Evolutionary conservation across 2,888 invertebrate genomes (phyloP), one percentile per base, ranked within the genome.

Genomic region (Fissipunctia ypsillon): DNA sequence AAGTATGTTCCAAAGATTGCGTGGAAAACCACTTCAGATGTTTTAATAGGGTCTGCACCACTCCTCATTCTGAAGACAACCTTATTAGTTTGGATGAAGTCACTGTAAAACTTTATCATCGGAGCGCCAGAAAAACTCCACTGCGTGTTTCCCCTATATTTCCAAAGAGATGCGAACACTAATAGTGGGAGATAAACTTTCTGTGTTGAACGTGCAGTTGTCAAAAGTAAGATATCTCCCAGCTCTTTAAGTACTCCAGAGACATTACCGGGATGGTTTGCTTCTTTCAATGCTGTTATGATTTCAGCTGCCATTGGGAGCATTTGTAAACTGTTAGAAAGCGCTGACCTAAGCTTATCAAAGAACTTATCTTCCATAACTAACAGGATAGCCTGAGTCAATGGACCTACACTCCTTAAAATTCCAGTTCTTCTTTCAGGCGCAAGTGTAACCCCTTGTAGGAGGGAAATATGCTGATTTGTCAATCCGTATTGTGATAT

Each of bases 311-410:
- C 35, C 87, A 88, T 88, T 19, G 87, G 86, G 0, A 89, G n/a
- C 88, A 89, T 88, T 45, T 87, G 85, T 0, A 87, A 45, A 22
- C 87, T 86, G 19, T 86, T n/a, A n/a, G n/a, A n/a, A n/a, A n/a
- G n/a, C n/a, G n/a, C n/a, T n/a, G n/a, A n/a, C n/a, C n/a, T n/a
- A n/a, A n/a, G n/a, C n/a, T 60, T 4, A 0, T 5, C 1, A 89
- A 12, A 48, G 84, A 81, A 9, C 63, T 79, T 84, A 22, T 84
- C 78, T 35, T 85, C 85, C 80, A 85, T 81, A 0, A 83, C 56
- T 9, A 84, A n/a, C 0, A 86, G 14, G 1, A 87, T 61, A 0
- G 84, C 81, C 59, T 85, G 84, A 10, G 86, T 64, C 0, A 86
- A 28, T 19, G 83, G 82, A 0, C 85, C 86, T 60, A 83, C 35